phyloP scores from a whole-genome alignment of 1,140 invertebrate species.

The Cyclina sinensis region DNA sequence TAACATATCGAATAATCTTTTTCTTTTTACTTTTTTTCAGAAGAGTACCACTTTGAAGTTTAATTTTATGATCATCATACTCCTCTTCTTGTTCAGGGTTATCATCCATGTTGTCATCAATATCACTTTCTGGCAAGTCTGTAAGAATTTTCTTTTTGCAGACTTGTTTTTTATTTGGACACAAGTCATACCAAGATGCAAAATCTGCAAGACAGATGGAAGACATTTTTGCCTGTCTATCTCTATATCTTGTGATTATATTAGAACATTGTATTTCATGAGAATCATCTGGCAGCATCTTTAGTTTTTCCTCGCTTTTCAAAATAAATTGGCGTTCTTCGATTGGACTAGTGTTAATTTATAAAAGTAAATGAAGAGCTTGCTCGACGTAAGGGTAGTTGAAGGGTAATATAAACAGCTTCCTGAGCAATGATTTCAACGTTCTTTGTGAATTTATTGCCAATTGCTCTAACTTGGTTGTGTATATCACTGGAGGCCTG shows the following conservation, averaged over 20 bases:
- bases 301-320: conserved; percentile 11
- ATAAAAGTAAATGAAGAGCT: conserved; percentile 65
- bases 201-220: conserved; percentile 52
- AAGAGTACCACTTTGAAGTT: not conserved
- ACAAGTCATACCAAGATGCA: conserved; percentile 42
- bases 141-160: not conserved
- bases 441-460: conserved; percentile 43
- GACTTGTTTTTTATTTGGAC: not conserved
- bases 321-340: conserved; percentile 60
- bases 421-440: conserved; percentile 65
- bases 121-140: conserved; percentile 46
- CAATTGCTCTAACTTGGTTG: conserved; percentile 36
- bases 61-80: no score
- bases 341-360: conserved; percentile 64
- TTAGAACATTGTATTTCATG: conserved; percentile 38
- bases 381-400: conserved; percentile 68
- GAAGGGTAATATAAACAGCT: conserved; percentile 65
- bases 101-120: conserved; percentile 18
- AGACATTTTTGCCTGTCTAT: conserved; percentile 20
- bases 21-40: conserved; percentile 1
- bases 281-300: conserved; percentile 16
- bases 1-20: not conserved
- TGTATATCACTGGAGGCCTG: conserved; percentile 56
- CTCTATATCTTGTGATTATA: conserved; percentile 25
- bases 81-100: not conserved